A percentile compares a stretch with the other conserved stretches of the same genome.
Evolutionary conservation across 2,888 invertebrate species (phyloP).

Genomic region (Napeogenes inachia): DNA sequence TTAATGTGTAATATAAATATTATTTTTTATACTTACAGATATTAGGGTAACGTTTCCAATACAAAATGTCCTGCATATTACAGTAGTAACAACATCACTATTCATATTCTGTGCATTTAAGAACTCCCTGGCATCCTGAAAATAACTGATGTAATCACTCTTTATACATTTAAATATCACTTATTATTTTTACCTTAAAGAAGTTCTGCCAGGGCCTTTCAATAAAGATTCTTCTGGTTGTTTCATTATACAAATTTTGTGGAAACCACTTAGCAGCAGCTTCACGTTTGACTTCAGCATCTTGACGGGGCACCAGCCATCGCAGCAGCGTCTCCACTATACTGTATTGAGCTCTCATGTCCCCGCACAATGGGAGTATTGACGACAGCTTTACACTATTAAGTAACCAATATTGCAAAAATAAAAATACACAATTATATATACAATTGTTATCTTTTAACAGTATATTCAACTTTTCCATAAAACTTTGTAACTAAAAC

Average conservation of each 20-base stretch:
- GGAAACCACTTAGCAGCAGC: conserved; percentile 55
- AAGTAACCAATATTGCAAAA: not conserved
- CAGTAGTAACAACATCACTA: conserved; percentile 44
- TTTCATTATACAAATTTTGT: conserved; percentile 28
- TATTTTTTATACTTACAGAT: conserved; percentile 19
- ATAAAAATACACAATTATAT: not conserved
- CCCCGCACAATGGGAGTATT: conserved; percentile 43
- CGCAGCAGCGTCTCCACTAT: conserved; percentile 54
- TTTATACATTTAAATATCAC: no score
- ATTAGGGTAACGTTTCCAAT: conserved; percentile 37
- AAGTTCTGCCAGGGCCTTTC: conserved; percentile 51
- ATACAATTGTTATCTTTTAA: not conserved
- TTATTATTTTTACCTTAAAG: conserved; percentile 39
- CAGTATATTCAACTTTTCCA: not conserved
- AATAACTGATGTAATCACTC: conserved; percentile 4
- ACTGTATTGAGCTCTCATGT: conserved; percentile 48
- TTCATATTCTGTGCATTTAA: conserved; percentile 50
- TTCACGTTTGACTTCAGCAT: conserved; percentile 34
- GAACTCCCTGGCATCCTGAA: conserved; percentile 58
- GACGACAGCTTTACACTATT: conserved; percentile 44
- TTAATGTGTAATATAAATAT: not conserved
- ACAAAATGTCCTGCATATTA: conserved; percentile 44
- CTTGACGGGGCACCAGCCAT: conserved; percentile 54
- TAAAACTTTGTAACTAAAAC: conserved; percentile 28
- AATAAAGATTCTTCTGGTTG: conserved; percentile 46